phyloP scores from a whole-genome alignment of 2,888 invertebrate genomes.

The Ochlodes sylvanus region DNA sequence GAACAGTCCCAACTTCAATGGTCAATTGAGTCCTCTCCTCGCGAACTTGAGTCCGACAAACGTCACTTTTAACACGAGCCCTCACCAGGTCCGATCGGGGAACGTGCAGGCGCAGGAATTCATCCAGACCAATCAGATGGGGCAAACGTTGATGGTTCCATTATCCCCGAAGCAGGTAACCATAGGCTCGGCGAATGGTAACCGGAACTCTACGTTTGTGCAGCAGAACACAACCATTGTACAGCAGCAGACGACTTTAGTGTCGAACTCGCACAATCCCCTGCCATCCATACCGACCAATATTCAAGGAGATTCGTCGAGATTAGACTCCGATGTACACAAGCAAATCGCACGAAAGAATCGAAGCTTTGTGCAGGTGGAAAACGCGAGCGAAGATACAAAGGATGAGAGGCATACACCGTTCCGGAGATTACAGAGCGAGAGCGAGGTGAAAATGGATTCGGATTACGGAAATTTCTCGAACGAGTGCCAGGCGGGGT shows the following conservation, averaged over 20 bases:
- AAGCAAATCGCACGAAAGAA: conserved; percentile 62
- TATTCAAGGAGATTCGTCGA: conserved; percentile 61
- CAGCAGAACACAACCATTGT: conserved; percentile 95
- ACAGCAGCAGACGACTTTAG: conserved; percentile 92
- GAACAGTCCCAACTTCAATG: conserved; percentile 89
- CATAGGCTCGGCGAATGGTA: conserved; percentile 79
- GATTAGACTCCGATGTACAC: conserved; percentile 58
- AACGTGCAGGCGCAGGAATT: conserved; percentile 89
- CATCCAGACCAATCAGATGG: conserved; percentile 88
- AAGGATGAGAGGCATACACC: conserved; percentile 45
- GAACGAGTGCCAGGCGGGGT: conserved; percentile 37
- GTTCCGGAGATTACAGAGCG: conserved; percentile 40
- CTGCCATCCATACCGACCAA: conserved; percentile 60
- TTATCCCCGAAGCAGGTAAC: conserved; percentile 86
- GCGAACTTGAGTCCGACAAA: conserved; percentile 90
- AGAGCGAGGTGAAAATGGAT: conserved; percentile 45
- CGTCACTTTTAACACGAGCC: conserved; percentile 86
- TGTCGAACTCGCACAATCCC: conserved; percentile 87
- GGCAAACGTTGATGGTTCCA: conserved; percentile 90
- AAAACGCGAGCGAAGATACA: conserved; percentile 46
- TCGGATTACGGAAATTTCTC: conserved; percentile 9
- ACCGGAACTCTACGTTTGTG: conserved; percentile 88
- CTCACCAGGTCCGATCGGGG: conserved; percentile 76
- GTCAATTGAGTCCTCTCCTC: conserved; percentile 91
- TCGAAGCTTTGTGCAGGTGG: conserved; percentile 55